Base-by-base conservation (phyloP, 2,888 invertebrate species). In the Rugalucina vietnamica region DNA sequence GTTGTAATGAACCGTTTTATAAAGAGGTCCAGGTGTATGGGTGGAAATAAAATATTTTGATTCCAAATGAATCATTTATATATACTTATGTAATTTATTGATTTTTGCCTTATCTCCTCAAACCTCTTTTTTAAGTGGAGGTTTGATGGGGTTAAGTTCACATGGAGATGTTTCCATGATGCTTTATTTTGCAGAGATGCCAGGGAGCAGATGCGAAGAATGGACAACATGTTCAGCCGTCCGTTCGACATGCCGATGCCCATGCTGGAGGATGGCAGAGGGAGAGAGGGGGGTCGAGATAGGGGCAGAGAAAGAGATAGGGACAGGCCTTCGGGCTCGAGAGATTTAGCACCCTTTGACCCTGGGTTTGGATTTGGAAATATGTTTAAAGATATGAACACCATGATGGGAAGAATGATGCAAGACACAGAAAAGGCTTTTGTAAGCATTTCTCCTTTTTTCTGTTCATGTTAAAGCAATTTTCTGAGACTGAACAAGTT, bases 381-480 rank as follows among this genome's bases (percentile, higher is more conserved):
- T 71, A 91, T 93, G 91, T 92, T 92, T 82, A 88, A 84, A n/a
- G 91, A 93, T 76, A 93, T 93, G 92, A 84, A 90, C 1, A 88
- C 80, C n/a, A 93, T 92, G 92, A 93, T 93, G 93, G 72, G 82
- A 27, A 89, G 81, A 29, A 93, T 92, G 92, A 93, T 93, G 93
- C 70, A 81, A 29, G 91, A 91, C 65, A 92, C 92, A 91, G 89
- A 92, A 65, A 82, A 84, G 54, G 83, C 89, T 39, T 91, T 93
- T 90, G 93, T 93, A 89, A 92, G 93, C 91, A 36, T 36, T 60
- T 60, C 43, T 12, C 12, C n/a, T n/a, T n/a, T n/a, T n/a, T n/a
- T n/a, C n/a, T n/a, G n/a, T n/a, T n/a, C n/a, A n/a, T n/a, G n/a
- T n/a, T n/a, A n/a, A n/a, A n/a, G n/a, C n/a, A n/a, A n/a, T n/a